phyloP scores from a whole-genome alignment of 2,888 invertebrate genomes.

The Trissoscelio sp. region DNA sequence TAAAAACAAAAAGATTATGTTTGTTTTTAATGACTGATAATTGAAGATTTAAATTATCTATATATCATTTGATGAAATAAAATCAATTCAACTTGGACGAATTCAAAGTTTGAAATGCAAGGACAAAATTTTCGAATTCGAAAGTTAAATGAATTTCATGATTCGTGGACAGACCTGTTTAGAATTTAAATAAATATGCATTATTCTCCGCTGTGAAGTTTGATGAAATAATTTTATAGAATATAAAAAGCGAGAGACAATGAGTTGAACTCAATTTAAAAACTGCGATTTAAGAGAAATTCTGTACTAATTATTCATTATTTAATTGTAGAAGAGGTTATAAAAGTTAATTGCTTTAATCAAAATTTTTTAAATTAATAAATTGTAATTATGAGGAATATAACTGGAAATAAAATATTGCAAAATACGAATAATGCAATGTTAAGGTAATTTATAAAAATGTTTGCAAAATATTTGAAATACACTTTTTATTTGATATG shows the following conservation, averaged over 20 bases:
- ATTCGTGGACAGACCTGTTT: not conserved
- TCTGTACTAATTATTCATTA: too few species aligned
- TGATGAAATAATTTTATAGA: not conserved
- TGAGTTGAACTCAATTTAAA: not conserved
- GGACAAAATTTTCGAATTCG: not conserved
- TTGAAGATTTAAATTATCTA: not conserved
- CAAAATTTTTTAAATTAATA: too few species aligned
- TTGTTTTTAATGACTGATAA: not conserved
- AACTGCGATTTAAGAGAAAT: not conserved
- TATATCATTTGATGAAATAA: not conserved
- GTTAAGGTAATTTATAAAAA: too few species aligned
- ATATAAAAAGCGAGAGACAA: not conserved
- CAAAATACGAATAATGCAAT: too few species aligned
- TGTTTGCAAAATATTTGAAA: too few species aligned
- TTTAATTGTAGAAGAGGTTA: too few species aligned
- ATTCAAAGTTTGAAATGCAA: not conserved
- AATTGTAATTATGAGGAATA: too few species aligned
- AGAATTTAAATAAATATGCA: conserved; percentile 27
- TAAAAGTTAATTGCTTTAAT: too few species aligned
- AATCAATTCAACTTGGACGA: not conserved
- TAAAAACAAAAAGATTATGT: too few species aligned
- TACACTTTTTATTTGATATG: too few species aligned
- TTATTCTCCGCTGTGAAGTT: not conserved
- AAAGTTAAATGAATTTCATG: conserved; percentile 18
- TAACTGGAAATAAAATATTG: too few species aligned